Evolutionary conservation across 1,140 invertebrate species (phyloP), one percentile per base, ranked within the genome.

Genomic region (Cydia splendana): DNA sequence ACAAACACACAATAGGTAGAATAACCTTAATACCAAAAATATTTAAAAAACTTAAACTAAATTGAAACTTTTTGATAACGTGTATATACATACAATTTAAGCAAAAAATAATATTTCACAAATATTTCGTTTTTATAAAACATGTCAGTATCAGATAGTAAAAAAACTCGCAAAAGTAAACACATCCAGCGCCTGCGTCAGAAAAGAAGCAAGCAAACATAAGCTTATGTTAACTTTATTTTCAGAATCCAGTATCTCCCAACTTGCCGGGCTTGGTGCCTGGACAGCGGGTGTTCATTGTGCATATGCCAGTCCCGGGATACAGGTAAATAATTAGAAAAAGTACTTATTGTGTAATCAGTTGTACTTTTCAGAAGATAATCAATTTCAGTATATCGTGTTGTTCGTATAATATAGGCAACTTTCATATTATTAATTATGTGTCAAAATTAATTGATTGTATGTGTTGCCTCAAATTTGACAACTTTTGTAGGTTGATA

Each of bases 211-310:
- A 51, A 51, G 15, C 48, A 51, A 15, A 15, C 15, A 51, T 51
- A 15, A 51, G 4, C 48, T 51, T 51, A 51, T 51, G 48, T 15
- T 51, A 51, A 51, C 48, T 51, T 42, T 20, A 53, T 78, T 87
- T 85, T 6, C 87, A 93, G 87, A 82, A 77, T n/a, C 90, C 88
- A 6, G 85, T 89, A 13, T 85, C 87, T 13, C 88, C 92, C 7
- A 89, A 87, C 24, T 80, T 90, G 6, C 87, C 90, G 0, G 91
- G 88, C 20, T 75, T 94, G 6, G 78, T 90, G 28, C 94, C 94
- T 1, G 94, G 93, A 6, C 91, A 94, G 67, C 82, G 92, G 67
- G 94, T 94, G 65, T 94, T 93, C 80, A 91, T 92, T 38, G 86
- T 91, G 0, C 87, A 92, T 77, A 92, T 92, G 90, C 90, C 88